Conservation (phyloP, 2,888 invertebrate species). For the Ditula angustiorana region DNA sequence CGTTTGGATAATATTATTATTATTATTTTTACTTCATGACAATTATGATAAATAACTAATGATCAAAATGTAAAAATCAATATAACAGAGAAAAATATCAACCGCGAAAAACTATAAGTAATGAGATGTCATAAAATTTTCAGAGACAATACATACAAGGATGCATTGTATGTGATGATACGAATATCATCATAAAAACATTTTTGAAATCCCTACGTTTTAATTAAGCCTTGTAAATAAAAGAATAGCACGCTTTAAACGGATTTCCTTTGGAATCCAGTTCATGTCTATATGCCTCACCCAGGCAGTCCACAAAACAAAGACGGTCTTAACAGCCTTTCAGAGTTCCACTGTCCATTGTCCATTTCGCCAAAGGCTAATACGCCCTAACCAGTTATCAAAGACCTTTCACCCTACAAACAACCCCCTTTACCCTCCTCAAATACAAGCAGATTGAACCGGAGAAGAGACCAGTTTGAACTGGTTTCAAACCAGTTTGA, state of each 20-base stretch:
- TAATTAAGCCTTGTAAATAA: conserved; percentile 36
- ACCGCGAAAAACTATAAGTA: too few species aligned
- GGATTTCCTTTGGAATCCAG: conserved; percentile 32
- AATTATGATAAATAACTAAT: too few species aligned
- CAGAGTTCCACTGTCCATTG: conserved; percentile 66
- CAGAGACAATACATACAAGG: too few species aligned
- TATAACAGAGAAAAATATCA: too few species aligned
- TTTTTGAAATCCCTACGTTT: conserved; percentile 14
- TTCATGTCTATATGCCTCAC: conserved; percentile 30
- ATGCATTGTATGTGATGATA: too few species aligned
- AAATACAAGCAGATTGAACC: conserved; percentile 34
- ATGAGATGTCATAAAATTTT: too few species aligned
- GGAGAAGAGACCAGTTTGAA: conserved; percentile 49
- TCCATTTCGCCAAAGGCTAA: conserved; percentile 63
- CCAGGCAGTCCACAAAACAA: conserved; percentile 53
- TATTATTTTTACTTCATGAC: too few species aligned
- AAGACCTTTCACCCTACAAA: conserved; percentile 49
- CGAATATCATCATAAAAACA: conserved; percentile 20
- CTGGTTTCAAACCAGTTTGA: conserved; percentile 58
- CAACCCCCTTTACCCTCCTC: conserved; percentile 42
- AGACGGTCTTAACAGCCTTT: conserved; percentile 61
- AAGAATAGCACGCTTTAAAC: conserved; percentile 28
- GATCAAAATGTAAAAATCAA: too few species aligned
- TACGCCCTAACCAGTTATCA: conserved; percentile 48
- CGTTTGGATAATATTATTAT: too few species aligned